These are phyloP conservation scores for Erythrocercus mccallii DNA, from an alignment of 2,113 vertebrate species.

Conservation along the genomic window DNA sequence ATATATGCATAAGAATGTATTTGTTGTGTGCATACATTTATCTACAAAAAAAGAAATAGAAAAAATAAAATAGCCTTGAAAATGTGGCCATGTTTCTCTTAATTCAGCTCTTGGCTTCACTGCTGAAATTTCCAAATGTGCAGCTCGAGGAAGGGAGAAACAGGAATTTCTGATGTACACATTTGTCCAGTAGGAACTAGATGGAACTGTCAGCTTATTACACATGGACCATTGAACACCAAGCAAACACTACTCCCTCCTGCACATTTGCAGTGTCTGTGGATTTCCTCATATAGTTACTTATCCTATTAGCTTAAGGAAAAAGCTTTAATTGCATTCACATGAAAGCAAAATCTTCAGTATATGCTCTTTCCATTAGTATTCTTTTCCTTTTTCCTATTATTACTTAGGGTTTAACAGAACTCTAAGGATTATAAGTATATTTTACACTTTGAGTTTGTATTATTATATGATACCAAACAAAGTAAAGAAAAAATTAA, in stretches of 20 bases:
- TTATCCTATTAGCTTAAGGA: slow-evolving; percentile 19
- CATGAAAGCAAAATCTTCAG: neutral
- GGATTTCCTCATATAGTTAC: slow-evolving; percentile 20
- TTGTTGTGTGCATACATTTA: neutral
- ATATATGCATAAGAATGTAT: neutral
- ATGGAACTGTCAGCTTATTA: slow-evolving; percentile 4
- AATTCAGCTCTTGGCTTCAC: neutral
- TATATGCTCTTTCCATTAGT: neutral
- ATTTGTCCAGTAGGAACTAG: slow-evolving; percentile 22
- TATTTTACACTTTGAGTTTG: neutral
- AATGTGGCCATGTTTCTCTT: neutral
- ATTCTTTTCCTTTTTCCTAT: neutral
- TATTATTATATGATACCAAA: neutral
- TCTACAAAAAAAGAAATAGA: neutral
- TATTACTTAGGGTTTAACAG: neutral
- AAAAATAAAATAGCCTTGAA: neutral
- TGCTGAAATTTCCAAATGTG: neutral
- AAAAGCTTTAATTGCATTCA: slow-evolving; percentile 15
- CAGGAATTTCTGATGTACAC: neutral
- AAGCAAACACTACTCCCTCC: slow-evolving; percentile 23
- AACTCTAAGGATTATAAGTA: neutral
- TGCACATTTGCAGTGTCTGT: neutral
- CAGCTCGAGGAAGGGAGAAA: neutral
- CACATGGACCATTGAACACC: slow-evolving; percentile 19
- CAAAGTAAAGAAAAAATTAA: neutral